Base-by-base conservation (phyloP, 2,797 vertebrate species). In the Podarcis lilfordi region DNA sequence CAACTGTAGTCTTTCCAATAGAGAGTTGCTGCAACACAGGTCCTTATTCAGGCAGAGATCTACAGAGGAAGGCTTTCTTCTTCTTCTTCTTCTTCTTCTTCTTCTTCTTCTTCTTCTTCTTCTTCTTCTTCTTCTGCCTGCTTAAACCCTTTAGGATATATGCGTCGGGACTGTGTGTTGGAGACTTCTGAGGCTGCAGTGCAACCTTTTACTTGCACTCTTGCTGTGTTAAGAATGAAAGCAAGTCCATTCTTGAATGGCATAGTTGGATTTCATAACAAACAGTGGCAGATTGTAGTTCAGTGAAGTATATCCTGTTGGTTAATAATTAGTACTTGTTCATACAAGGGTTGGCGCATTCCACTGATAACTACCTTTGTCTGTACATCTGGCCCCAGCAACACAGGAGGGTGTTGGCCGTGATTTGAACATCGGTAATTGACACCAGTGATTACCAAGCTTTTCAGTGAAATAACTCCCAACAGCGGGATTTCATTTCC, bases 81-180 rank as follows among this genome's bases (percentile, higher is more conserved):
- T 13, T 21, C 92, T 90, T 85, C n/a, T n/a, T n/a, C 27, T 45
- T 75, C 59, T 76, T 87, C 61, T 76, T 59, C 59, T 11, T 64
- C 45, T 77, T 69, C 88, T 7, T 43, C 72, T 13, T 21, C 91
- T 91, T 84, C 27, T 64, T 64, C 59, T 43, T 8, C 40, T 43
- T 8, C 40, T 43, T 8, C 91, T 91, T 85, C 27, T 64, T 75
- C 59, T 87, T 87, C n/a, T 82, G 23, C 59, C 21, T 64, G 59
- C 88, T 86, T 43, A 86, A 82, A 90, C 17, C 37, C 21, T 3
- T 59, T 76, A 68, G 66, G 2, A 29, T 91, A 85, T 92, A 85
- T 75, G 35, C 32, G 27, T 68, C 2, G 64, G 87, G 17, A 1
- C 74, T 29, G 61, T 92, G 83, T n/a, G 35, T 69, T 81, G 82